phyloP scores from a whole-genome alignment of 2,888 invertebrate genomes.

The Meiosimyza decipiens region DNA sequence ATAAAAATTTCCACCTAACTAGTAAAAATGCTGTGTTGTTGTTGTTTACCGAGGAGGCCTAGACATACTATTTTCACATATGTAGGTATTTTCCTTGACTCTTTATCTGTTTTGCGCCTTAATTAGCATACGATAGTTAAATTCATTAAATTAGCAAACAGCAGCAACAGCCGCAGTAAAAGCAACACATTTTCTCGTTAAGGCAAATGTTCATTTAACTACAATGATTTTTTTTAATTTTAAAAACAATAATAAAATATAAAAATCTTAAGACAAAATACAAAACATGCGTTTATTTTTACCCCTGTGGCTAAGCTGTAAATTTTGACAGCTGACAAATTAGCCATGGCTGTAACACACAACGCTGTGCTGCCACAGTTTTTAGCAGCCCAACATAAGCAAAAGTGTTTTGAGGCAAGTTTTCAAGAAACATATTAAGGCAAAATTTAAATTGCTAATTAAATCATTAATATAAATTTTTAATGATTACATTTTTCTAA shows the following conservation, averaged over 20 bases:
- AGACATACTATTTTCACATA: neutral
- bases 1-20: constrained; percentile 1
- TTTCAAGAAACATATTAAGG: neutral
- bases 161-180: neutral
- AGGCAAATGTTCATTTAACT: neutral
- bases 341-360: constrained; percentile 41
- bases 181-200: neutral
- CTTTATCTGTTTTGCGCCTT: neutral
- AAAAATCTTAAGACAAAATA: neutral
- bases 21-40: neutral
- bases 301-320: constrained; percentile 11
- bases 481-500: constrained; percentile 16
- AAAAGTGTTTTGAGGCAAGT: neutral
- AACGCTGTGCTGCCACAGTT: constrained; percentile 18
- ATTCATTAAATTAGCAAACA: too few species aligned
- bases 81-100: neutral
- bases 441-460: constrained; percentile 51
- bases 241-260: constrained; percentile 1
- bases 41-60: too few species aligned
- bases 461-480: constrained; percentile 55
- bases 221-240: neutral
- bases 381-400: neutral
- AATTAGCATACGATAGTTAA: constrained; percentile 19
- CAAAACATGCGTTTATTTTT: constrained; percentile 1
- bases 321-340: constrained; percentile 59